Base-by-base conservation (phyloP, 2,888 invertebrate genomes). In the Diarsia mendica region DNA sequence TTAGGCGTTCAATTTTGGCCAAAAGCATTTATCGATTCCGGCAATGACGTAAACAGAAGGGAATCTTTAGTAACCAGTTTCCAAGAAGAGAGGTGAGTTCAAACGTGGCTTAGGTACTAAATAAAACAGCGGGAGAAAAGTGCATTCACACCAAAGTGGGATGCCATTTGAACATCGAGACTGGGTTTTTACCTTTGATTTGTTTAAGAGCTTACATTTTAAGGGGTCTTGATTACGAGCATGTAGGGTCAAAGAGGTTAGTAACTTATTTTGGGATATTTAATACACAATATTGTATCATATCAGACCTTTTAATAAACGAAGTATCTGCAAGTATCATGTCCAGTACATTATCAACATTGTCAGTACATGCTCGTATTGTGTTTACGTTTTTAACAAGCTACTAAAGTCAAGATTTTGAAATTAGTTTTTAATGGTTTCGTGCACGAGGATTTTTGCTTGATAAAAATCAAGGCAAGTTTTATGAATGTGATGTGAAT, bases 31-130 rank as follows among this genome's bases (percentile, higher is more conserved):
- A 67, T 63, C 64, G 67, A 61, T 20, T 73, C 53, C n/a, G 48
- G n/a, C 10, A 67, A 60, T 86, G 83, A 83, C 78, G 88, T 83
- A 80, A 85, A 65, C 44, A 51, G 67, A 83, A 85, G 80, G 83
- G 82, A 81, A 86, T 85, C 67, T 85, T 79, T 80, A 13, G 67
- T 63, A 84, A 85, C 84, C 83, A 67, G 87, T 87, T 86, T 51
- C 15, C 44, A 44, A 70, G 67, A 68, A 73, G 51, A 39, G 33
- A 71, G 18, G 61, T 72, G 18, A n/a, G 23, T 11, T 20, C 44
- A 73, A 67, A 75, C 70, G 65, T 72, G 82, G 68, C 23, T 80
- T 73, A 85, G 83, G 69, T 76, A 74, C 51, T 76, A 78, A 87
- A 87, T 82, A 78, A 80, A 87, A 75, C 75, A 79, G 63, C 61